Evolutionary conservation across 2,888 invertebrate species (phyloP), one percentile per base, ranked within the genome.

Genomic region (Blastobasis lacticolella): DNA sequence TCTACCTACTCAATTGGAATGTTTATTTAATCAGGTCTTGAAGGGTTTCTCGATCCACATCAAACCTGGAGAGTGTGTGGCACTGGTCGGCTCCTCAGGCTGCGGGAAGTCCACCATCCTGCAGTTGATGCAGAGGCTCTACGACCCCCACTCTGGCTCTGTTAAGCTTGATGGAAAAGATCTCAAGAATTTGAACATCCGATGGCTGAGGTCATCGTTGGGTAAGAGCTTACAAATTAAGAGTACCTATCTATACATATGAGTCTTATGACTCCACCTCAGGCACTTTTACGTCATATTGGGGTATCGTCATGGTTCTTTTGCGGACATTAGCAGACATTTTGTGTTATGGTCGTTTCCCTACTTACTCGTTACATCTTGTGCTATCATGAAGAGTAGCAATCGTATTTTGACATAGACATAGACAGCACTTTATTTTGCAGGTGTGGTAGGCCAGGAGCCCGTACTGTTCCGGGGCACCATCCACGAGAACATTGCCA

Each of bases 391-490:
- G 0, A 42, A 5, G 42, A 42, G 42, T 5, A n/a, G 6, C 10
- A n/a, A n/a, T n/a, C n/a, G n/a, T n/a, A n/a, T n/a, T n/a, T n/a
- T n/a, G n/a, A n/a, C n/a, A n/a, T n/a, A n/a, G n/a, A n/a, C n/a
- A n/a, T n/a, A n/a, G n/a, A n/a, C n/a, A n/a, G n/a, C 10, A 40
- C 1, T 4, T 1, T 9, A 42, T 54, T 60, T 59, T 9, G 23
- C 60, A 89, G 89, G 95, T 41, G 91, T 96, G 7, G 96, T 97
- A 10, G 94, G 95, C 1, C 97, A 97, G 79, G 96, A 97, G 62
- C 97, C 96, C 0, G 92, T 94, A 0, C 85, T 97, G 5, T 97
- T 97, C 80, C 93, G 93, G 55, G 92, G 94, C 38, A 93, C 93
- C 9, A 94, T 97, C 60, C 89, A 89, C n/a, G 90, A 91, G 38